Base-by-base conservation (phyloP, 1,140 invertebrate genomes). In the Drosophila baimaii region DNA sequence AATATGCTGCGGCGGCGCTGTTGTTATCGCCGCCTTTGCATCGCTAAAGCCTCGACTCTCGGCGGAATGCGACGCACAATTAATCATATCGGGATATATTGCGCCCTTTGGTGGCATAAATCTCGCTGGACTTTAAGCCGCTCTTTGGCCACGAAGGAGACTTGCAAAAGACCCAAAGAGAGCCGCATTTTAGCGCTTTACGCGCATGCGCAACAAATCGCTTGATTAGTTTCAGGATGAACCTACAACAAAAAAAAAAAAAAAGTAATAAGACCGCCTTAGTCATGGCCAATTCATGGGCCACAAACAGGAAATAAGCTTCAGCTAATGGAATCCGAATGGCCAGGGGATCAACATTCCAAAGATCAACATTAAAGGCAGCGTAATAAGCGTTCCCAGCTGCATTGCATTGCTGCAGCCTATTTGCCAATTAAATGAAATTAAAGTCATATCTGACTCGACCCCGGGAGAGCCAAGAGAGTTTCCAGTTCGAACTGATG, bases 131-230 rank as follows among this genome's bases (percentile, higher is more conserved):
- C 79, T 78, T 78, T 55, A 79, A 83, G 76, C 43, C 75, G 64
- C 37, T 46, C 74, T 74, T 7, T 8, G 33, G 17, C 13, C 12
- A 3, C 19, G 3, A 37, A 27, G 25, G 35, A 64, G 33, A 37
- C 27, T 27, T 12, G 29, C 41, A 55, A 39, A 43, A 58, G 17
- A 56, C 7, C 43, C 23, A 35, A 39, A 33, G 35, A 29, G 31
- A 39, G 23, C 37, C 19, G 57, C 57, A 77, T 55, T 66, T 77
- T 58, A 74, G 61, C 63, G 70, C 64, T 84, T 83, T 55, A 79
- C 78, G 83, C 83, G 86, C 88, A 90, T 90, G 88, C 88, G 83
- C 83, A 90, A 90, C 88, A 71, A 90, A 90, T 90, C 89, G 83
- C 88, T 88, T 90, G 89, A 90, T 90, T 90, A 90, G 80, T 72